Conservation (phyloP, 2,888 invertebrate species). For the Spodoptera exigua region DNA sequence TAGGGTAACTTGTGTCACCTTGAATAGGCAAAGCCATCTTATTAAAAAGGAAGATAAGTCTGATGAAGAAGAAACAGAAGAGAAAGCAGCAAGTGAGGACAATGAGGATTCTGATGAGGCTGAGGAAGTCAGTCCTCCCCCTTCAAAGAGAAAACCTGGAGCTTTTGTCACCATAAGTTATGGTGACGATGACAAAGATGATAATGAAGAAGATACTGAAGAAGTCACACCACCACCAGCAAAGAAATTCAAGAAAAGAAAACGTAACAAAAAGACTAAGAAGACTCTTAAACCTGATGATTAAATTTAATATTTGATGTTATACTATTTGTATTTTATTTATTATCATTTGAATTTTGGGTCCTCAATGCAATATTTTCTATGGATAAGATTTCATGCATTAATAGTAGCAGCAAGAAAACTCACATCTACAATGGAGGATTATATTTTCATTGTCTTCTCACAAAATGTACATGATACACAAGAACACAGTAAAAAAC, state of each 20-base stretch:
- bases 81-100: constrained; percentile 57
- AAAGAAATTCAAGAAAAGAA: constrained; percentile 79
- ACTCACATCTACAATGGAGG: constrained; percentile 74
- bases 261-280: constrained; percentile 75
- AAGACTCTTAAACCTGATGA: constrained; percentile 40
- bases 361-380: constrained; percentile 4
- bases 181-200: constrained; percentile 69
- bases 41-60: constrained; percentile 79
- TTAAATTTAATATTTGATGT: constrained; percentile 33
- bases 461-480: constrained; percentile 78
- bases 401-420: constrained; percentile 60
- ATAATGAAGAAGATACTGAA: constrained; percentile 60
- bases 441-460: constrained; percentile 78
- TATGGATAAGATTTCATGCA: constrained; percentile 24
- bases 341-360: constrained; percentile 21
- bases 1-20: constrained; percentile 92
- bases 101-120: constrained; percentile 68
- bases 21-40: constrained; percentile 86
- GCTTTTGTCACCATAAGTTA: constrained; percentile 82
- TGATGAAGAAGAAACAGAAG: constrained; percentile 57
- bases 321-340: constrained; percentile 29
- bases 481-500: constrained; percentile 82
- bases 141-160: constrained; percentile 76
- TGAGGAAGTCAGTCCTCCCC: constrained; percentile 44
- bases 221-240: constrained; percentile 64